Evolutionary conservation across 1,140 invertebrate genomes (phyloP), one percentile per base, ranked within the genome.

Genomic region (Dendrolimus punctatus): DNA sequence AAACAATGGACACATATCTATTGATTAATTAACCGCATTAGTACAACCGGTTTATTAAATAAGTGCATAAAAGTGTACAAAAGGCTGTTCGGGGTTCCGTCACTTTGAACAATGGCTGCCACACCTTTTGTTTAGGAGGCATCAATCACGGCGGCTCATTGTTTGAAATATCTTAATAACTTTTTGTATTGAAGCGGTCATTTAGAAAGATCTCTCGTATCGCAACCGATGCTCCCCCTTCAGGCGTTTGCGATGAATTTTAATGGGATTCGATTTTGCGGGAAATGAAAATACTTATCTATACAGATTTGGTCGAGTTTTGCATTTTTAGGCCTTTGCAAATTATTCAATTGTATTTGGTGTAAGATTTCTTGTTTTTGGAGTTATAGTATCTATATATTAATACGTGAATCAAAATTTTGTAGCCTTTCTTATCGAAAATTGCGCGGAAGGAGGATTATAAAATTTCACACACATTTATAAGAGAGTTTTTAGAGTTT

Each of bases 81-180:
- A 53, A 60, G 55, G 49, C 60, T 55, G 60, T 40, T 9, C 40
- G 60, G 74, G 46, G 55, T 64, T 43, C 62, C 67, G 68, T 73
- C 64, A 66, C 59, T 76, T 52, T 50, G 64, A 70, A 78, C 77
- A 82, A 82, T 73, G 66, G 64, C 54, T 60, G 23, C 46, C 57
- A 58, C 58, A 66, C 58, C 71, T 72, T 82, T 85, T 85, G 79
- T 85, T 72, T 74, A 54, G 64, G 56, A 48, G 61, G 59, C 82
- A 85, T 85, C 82, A 80, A 85, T 85, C 80, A 82, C 55, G 40
- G 43, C 23, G 59, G 37, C 55, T 63, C 71, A 74, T 84, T 85
- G 79, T 83, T 78, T 75, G 76, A 57, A 59, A 69, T 82, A 78
- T 82, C 79, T 80, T 83, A 85, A 83, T 82, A 85, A 82, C 60